Percentiles rank a stretch among this genome's conserved stretches.
phyloP scores from a whole-genome alignment of 2,797 vertebrate genomes.

The Darevskia nairensis region DNA sequence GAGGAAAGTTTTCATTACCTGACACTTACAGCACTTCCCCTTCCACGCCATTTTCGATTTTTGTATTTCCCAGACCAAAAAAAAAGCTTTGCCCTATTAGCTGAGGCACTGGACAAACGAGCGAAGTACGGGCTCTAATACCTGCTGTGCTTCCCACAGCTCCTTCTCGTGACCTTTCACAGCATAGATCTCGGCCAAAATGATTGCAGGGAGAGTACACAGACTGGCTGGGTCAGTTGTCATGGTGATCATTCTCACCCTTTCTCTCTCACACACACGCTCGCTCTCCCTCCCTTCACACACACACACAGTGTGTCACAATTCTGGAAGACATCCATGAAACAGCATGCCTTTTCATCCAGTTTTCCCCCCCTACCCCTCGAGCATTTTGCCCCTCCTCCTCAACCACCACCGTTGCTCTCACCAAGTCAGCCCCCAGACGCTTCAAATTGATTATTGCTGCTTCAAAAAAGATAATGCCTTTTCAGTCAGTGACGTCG shows the following conservation, averaged over 20 bases:
- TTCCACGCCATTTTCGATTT: slow-evolving; percentile 84
- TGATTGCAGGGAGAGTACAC: slow-evolving; percentile 77
- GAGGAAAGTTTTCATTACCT: slow-evolving; percentile 83
- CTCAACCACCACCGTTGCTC: slow-evolving; percentile 75
- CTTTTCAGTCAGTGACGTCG: slow-evolving; percentile 1
- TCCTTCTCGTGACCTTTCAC: slow-evolving; percentile 85
- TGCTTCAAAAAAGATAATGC: slow-evolving; percentile 40
- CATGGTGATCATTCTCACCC: slow-evolving; percentile 80
- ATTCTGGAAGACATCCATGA: slow-evolving; percentile 75
- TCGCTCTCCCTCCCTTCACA: slow-evolving; percentile 28
- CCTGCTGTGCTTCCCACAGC: slow-evolving; percentile 85
- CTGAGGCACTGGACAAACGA: slow-evolving; percentile 72
- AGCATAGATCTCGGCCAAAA: slow-evolving; percentile 79
- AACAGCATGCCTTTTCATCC: slow-evolving; percentile 78
- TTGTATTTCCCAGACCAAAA: slow-evolving; percentile 79
- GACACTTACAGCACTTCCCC: slow-evolving; percentile 75
- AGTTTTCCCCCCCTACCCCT: not conserved
- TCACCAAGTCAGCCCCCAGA: slow-evolving; percentile 65
- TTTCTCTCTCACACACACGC: slow-evolving; percentile 26
- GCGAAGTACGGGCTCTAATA: slow-evolving; percentile 72
- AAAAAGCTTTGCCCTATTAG: slow-evolving; percentile 66
- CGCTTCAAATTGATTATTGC: slow-evolving; percentile 51
- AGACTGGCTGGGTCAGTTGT: slow-evolving; percentile 87
- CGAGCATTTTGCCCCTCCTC: slow-evolving; percentile 76
- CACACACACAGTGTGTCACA: slow-evolving; percentile 55